Percentiles rank a stretch among this genome's conserved stretches.
phyloP scores from a whole-genome alignment of 53 echinoderm and acorn worm species.

The Henricia sp. region DNA sequence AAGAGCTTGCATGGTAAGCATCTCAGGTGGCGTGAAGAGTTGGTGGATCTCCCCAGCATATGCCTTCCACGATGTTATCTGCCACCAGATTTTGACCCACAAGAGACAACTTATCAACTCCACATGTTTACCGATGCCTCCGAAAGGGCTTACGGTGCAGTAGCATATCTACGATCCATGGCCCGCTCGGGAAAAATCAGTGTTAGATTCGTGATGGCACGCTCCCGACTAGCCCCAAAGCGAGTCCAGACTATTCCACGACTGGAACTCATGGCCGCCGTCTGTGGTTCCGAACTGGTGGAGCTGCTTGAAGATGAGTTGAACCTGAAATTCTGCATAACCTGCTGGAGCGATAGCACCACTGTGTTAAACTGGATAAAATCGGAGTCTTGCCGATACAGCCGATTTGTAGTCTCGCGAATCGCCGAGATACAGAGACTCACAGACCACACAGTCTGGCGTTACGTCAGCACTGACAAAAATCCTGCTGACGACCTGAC shows the following conservation, averaged over 20 bases:
- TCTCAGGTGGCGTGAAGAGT: not conserved
- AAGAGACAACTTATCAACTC: not conserved
- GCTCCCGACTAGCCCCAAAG: constrained; percentile 9
- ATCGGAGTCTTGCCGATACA: constrained; percentile 41
- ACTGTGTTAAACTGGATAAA: not conserved
- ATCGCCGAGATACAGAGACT: constrained; percentile 32
- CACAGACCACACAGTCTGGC: constrained; percentile 27
- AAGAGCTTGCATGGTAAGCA: not conserved
- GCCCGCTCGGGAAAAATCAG: not conserved
- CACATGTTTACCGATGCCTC: constrained; percentile 30
- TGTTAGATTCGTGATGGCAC: constrained; percentile 6
- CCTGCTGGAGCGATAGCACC: constrained; percentile 26
- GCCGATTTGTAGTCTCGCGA: constrained; percentile 28
- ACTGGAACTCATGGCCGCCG: constrained; percentile 6
- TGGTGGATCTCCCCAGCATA: not conserved
- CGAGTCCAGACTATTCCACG: constrained; percentile 18
- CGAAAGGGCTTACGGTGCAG: constrained; percentile 31
- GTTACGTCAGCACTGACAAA: constrained; percentile 10
- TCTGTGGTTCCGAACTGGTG: not conserved
- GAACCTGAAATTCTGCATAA: not conserved
- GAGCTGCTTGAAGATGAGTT: constrained; percentile 18
- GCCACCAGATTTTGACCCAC: not conserved
- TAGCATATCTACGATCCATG: not conserved
- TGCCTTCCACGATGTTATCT: constrained; percentile 3
- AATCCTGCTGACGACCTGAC: constrained; percentile 46